phyloP scores from a whole-genome alignment of 2,888 invertebrate species.

The Melitaea athalia region DNA sequence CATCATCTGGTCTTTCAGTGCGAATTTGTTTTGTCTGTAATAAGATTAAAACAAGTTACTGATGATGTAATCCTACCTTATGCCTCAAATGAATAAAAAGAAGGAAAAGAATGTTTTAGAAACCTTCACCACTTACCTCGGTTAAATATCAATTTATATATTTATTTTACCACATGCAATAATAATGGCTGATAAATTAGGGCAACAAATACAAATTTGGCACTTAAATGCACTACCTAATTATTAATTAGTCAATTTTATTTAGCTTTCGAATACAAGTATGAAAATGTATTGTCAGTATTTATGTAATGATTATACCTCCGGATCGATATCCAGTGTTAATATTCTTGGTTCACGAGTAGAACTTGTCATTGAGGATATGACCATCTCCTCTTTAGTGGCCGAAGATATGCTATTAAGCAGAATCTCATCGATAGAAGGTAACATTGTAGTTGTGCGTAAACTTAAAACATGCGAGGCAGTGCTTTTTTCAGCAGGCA shows the following conservation, averaged over 20 bases:
- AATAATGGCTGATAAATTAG: slow-evolving; percentile 11
- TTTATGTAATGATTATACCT: slow-evolving; percentile 79
- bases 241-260: slow-evolving; percentile 29
- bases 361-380: slow-evolving; percentile 77
- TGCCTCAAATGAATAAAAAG: neutral
- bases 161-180: slow-evolving; percentile 26
- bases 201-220: neutral
- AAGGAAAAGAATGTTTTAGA: neutral
- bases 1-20: slow-evolving; percentile 74
- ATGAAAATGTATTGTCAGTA: slow-evolving; percentile 45
- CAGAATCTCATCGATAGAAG: slow-evolving; percentile 83
- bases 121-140: slow-evolving; percentile 69
- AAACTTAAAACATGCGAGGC: slow-evolving; percentile 82
- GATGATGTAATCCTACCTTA: neutral
- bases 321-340: slow-evolving; percentile 84
- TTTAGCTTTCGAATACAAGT: slow-evolving; percentile 32
- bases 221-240: neutral
- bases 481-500: slow-evolving; percentile 78
- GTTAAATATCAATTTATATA: slow-evolving; percentile 10
- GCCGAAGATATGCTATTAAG: slow-evolving; percentile 84
- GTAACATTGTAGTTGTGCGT: slow-evolving; percentile 82
- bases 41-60: neutral
- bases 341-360: slow-evolving; percentile 81
- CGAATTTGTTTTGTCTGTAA: slow-evolving; percentile 81
- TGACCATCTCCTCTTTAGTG: slow-evolving; percentile 82